These are phyloP conservation scores for Amazona guildingii DNA, from an alignment of 2,113 vertebrate species.

Conservation along the genomic window DNA sequence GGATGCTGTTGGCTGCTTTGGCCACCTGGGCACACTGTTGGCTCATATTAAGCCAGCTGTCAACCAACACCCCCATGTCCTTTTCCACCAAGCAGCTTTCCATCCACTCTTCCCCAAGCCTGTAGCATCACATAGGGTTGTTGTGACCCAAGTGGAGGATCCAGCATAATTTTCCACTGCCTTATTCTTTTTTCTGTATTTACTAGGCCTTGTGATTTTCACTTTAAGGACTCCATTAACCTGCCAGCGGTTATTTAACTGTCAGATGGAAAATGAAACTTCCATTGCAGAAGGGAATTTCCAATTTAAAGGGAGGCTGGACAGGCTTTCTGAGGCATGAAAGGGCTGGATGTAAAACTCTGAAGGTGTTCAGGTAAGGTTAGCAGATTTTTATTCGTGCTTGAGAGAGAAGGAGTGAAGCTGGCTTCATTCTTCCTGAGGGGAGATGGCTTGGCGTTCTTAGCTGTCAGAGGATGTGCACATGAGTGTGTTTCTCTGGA, in stretches of 20 bases:
- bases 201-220: not conserved
- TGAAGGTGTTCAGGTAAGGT: not conserved
- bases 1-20: not conserved
- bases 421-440: not conserved
- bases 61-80: not conserved
- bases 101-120: not conserved
- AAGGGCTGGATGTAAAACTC: not conserved
- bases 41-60: accelerated
- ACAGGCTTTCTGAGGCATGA: constrained; percentile 19
- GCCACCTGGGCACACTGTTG: not conserved
- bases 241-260: constrained; percentile 14
- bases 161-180: not conserved
- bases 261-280: constrained; percentile 14
- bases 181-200: not conserved
- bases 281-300: not conserved
- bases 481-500: not conserved
- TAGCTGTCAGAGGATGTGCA: not conserved
- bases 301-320: not conserved
- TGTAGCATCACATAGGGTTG: not conserved
- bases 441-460: not conserved
- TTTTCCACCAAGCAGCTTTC: not conserved
- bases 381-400: constrained; percentile 19
- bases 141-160: not conserved
- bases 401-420: not conserved
- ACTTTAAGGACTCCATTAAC: not conserved